These are phyloP conservation scores for Podotricha telesiphe DNA, from an alignment of 2,888 invertebrate genomes.

Conservation along the genomic window DNA sequence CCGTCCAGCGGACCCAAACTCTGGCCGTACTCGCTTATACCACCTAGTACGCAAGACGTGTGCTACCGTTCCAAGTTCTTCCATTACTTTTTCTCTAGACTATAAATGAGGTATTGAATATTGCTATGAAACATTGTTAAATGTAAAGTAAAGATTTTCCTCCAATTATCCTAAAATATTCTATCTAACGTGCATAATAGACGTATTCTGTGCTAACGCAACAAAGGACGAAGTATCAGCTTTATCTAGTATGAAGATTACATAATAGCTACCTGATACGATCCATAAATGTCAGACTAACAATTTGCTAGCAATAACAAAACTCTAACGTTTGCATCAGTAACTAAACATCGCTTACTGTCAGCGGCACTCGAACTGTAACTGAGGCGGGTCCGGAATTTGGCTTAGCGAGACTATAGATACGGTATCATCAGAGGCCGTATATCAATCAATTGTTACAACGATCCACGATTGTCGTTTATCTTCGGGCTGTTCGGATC, in stretches of 20 bases:
- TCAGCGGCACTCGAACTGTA: constrained; percentile 78
- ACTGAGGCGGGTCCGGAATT: constrained; percentile 78
- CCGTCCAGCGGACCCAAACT: constrained; percentile 68
- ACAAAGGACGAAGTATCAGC: not conserved
- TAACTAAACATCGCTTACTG: constrained; percentile 77
- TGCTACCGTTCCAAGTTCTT: constrained; percentile 67
- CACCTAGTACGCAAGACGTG: constrained; percentile 65
- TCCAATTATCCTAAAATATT: not conserved
- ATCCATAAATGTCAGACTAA: constrained; percentile 37
- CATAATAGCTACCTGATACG: constrained; percentile 24
- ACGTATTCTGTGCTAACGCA: not conserved
- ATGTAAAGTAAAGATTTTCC: not conserved
- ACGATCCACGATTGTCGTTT: constrained; percentile 79
- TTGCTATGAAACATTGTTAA: constrained; percentile 40
- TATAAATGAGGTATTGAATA: constrained; percentile 62
- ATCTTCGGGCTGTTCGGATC: constrained; percentile 78
- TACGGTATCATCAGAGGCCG: constrained; percentile 74
- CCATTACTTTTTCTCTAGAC: constrained; percentile 70
- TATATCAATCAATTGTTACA: constrained; percentile 83
- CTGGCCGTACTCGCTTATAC: constrained; percentile 59
- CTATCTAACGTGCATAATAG: constrained; percentile 26
- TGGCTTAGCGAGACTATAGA: constrained; percentile 64
- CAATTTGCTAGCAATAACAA: constrained; percentile 40
- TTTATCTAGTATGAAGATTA: constrained; percentile 13
- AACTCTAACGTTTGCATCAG: constrained; percentile 60